Base-by-base conservation (phyloP, 2,888 invertebrate genomes). In the Tholera decimalis region DNA sequence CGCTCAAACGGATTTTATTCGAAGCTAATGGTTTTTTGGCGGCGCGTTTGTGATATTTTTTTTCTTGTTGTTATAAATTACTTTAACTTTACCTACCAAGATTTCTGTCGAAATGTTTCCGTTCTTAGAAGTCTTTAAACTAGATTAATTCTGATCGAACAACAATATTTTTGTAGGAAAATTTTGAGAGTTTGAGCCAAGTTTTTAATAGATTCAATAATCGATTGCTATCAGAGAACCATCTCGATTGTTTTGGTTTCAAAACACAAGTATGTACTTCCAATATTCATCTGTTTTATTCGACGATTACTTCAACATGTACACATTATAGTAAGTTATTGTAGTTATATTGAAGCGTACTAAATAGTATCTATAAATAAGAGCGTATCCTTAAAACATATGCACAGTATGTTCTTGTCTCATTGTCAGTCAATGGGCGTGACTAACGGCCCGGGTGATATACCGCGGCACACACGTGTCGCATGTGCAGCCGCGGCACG, bases 21-120 rank as follows among this genome's bases (percentile, higher is more conserved):
- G 15, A 13, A 65, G 49, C 54, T 72, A 58, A 77, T 64, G 54
- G 73, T 22, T 50, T 66, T 66, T 55, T 43, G 50, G n/a, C 39
- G 64, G 4, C 33, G 28, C 18, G 33, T 37, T 57, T 35, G 28
- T 37, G 9, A 37, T 9, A 43, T 37, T n/a, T 6, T 5, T 50
- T 41, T 47, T 44, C n/a, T 55, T 59, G 39, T 60, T 46, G 20
- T 24, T 39, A 26, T 7, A n/a, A 44, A 44, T 39, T 0, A 22
- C 50, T 70, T 46, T 18, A 24, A 18, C 26, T 28, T 37, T 44
- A 26, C 3, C 2, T 44, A 26, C 3, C 2, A 46, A 65, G 20
- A 26, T 46, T 26, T 9, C 33, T 26, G 5, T 0, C 11, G 11
- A 65, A 69, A 46, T 33, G 4, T 59, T 65, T 58, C 6, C 9